Evolutionary conservation across 2,113 vertebrate species (phyloP).

Genomic region (Aegypius monachus): DNA sequence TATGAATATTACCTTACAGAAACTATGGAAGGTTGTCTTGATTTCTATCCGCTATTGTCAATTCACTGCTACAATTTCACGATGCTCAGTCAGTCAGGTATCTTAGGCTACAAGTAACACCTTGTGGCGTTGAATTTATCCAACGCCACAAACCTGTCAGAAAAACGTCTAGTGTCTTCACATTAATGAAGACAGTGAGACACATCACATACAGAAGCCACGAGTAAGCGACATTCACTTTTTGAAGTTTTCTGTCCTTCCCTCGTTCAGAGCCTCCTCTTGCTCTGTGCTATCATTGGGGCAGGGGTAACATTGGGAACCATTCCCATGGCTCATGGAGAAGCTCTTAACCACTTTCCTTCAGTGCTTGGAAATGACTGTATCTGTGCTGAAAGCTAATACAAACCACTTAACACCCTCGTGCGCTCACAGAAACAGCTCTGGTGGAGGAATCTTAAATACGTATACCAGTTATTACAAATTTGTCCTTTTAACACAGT

Average conservation of each 20-base stretch:
- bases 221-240: background rate
- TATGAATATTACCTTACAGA: background rate
- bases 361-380: background rate
- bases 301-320: background rate
- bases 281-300: too few species aligned
- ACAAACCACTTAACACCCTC: background rate
- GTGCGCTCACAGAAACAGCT: background rate
- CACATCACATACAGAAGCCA: accelerated
- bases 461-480: background rate
- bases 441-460: accelerated
- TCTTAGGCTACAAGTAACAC: too few species aligned
- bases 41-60: background rate
- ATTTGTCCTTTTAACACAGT: background rate
- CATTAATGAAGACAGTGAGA: background rate
- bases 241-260: background rate
- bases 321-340: background rate
- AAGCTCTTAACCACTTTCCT: background rate
- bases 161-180: background rate
- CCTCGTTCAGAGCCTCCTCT: background rate
- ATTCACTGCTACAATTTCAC: background rate
- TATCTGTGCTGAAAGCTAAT: background rate
- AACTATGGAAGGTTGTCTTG: background rate
- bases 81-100: background rate
- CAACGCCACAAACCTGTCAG: background rate
- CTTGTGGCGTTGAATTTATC: background rate